Base-by-base conservation (phyloP, 2,888 invertebrate species). In the Pyralis farinalis region DNA sequence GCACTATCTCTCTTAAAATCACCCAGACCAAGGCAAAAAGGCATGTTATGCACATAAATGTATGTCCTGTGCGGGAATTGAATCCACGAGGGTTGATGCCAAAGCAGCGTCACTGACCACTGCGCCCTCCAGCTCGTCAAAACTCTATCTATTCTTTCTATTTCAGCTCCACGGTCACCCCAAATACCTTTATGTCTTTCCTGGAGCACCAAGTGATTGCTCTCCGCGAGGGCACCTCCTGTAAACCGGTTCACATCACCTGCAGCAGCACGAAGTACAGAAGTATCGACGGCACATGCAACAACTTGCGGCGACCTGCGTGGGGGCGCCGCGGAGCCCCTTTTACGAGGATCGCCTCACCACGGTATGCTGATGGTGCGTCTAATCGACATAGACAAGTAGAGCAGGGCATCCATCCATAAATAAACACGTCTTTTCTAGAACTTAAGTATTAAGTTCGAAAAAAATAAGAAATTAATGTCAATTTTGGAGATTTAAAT, bases 281-380 rank as follows among this genome's bases (percentile, higher is more conserved):
- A 35, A 92, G 91, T 7, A 86, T 93, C 30, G 95, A 96, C 66
- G 96, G 96, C 4, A 92, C 93, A 4, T 96, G 96, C 72, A 96
- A 96, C 72, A 96, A 96, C 63, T 72, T 91, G 42, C 75, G 90
- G 34, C 86, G 93, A 46, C 92, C 95, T 0, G 87, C 90, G 36
- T 94, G 94, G 93, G 96, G 96, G 8, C 68, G 90, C 7, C 71
- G 85, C 1, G 78, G 87, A 0, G 90, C 91, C 0, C 90, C 92
- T 0, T 92, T 90, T 51, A 87, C 91, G 0, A 87, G 93, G 57
- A 80, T 93, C 7, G 80, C 92, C 0, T 79, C 90, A 1, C 91
- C 92, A 5, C 83, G 89, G 57, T 93, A 92, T 61, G 85, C 89
- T 42, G 93, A 93, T 64, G 93, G 93, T 92, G 71, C 58, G 56